A percentile compares a stretch with the other conserved stretches of the same genome.
phyloP scores from a whole-genome alignment of 92 coral and sea anemone genomes.

The Paragorgia papillata region DNA sequence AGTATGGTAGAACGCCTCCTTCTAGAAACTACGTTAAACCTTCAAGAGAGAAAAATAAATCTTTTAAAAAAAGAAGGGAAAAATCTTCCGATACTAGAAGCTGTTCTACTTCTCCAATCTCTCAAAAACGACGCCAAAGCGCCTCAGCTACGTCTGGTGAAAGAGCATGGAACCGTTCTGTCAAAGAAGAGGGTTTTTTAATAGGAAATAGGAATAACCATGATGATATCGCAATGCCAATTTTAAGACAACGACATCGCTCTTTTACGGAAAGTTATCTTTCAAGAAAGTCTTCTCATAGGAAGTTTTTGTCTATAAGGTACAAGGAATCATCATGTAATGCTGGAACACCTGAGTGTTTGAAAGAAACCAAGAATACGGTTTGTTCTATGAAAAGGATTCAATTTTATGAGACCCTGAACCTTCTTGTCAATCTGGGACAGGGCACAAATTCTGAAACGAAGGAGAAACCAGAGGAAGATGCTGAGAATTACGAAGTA shows the following conservation, averaged over 20 bases:
- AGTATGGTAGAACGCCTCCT: slow-evolving; percentile 34
- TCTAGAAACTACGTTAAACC: not conserved
- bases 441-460: slow-evolving; percentile 17
- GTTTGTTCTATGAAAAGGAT: slow-evolving; percentile 72
- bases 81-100: not conserved
- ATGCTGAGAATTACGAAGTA: slow-evolving; percentile 77
- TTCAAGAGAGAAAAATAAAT: not conserved
- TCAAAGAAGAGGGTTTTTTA: slow-evolving; percentile 23
- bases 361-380: slow-evolving; percentile 16
- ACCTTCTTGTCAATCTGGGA: slow-evolving; percentile 79
- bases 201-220: not conserved
- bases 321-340: slow-evolving; percentile 3
- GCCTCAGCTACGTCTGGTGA: slow-evolving; percentile 8
- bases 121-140: slow-evolving; percentile 26
- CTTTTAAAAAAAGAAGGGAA: not conserved
- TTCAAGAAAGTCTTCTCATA: slow-evolving; percentile 8
- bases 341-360: not conserved
- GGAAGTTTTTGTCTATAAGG: slow-evolving; percentile 21
- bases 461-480: slow-evolving; percentile 49
- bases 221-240: not conserved
- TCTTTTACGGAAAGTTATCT: slow-evolving; percentile 28
- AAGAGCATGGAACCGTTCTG: slow-evolving; percentile 3
- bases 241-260: slow-evolving; percentile 13
- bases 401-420: slow-evolving; percentile 82
- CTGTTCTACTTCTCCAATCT: not conserved